Percentiles rank a stretch among this genome's conserved stretches.
Evolutionary conservation across 2,797 vertebrate genomes (phyloP).

Genomic region (Coreius guichenoti): DNA sequence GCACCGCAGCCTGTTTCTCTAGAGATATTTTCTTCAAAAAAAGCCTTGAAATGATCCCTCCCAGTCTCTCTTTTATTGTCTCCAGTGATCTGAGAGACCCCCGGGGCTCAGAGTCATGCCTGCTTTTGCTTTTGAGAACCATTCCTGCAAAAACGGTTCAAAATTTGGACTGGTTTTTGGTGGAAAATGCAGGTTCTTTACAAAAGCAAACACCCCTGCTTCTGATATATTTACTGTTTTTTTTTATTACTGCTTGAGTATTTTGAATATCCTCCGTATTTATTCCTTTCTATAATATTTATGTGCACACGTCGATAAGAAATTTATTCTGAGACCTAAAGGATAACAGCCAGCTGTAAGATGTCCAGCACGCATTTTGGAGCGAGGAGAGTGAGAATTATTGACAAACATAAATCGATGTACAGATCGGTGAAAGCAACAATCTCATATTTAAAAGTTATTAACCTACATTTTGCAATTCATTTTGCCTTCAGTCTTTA

Average conservation of each 20-base stretch:
- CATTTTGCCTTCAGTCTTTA: not conserved
- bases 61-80: constrained; percentile 36
- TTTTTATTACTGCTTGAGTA: not conserved
- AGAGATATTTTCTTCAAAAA: constrained; percentile 32
- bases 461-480: not conserved
- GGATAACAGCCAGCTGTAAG: not conserved
- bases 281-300: not conserved
- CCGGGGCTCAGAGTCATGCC: not conserved
- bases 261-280: not conserved
- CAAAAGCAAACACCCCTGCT: not conserved
- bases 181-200: not conserved
- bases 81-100: constrained; percentile 19
- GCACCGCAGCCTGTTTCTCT: constrained; percentile 31
- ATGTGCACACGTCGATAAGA: not conserved
- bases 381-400: not conserved
- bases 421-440: not conserved
- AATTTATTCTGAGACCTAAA: not conserved
- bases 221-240: not conserved
- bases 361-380: not conserved
- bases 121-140: constrained; percentile 12
- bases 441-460: not conserved
- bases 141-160: not conserved
- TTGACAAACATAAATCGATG: not conserved
- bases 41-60: constrained; percentile 19
- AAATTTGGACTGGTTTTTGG: not conserved